A percentile compares a stretch with the other conserved stretches of the same genome.
Evolutionary conservation across 1,140 invertebrate species (phyloP).

Genomic region (Semibalanus balanoides): DNA sequence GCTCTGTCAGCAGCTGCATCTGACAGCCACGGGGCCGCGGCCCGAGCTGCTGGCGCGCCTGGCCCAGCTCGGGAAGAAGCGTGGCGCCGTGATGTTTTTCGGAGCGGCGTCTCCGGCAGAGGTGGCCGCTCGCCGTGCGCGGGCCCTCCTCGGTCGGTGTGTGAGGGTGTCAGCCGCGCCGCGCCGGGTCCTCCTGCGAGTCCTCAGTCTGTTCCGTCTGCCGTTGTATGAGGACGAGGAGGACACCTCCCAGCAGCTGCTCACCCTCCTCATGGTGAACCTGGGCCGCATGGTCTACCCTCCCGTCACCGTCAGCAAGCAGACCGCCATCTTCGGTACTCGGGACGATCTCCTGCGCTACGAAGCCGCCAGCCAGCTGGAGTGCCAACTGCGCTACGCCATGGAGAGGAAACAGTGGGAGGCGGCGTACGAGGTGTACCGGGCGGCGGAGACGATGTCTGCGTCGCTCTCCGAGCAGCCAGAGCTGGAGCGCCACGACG

Average conservation of each 20-base stretch:
- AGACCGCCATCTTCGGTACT: slow-evolving; percentile 29
- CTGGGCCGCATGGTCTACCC: slow-evolving; percentile 36
- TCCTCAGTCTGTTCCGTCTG: slow-evolving; percentile 34
- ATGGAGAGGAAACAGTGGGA: slow-evolving; percentile 27
- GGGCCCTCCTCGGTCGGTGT: slow-evolving; percentile 27
- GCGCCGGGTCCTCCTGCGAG: slow-evolving; percentile 30
- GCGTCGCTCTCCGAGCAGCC: slow-evolving; percentile 11
- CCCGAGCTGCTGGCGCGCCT: not conserved
- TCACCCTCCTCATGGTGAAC: slow-evolving; percentile 36
- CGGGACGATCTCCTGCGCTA: slow-evolving; percentile 33
- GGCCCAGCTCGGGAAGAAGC: not conserved
- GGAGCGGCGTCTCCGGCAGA: not conserved
- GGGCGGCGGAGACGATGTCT: slow-evolving; percentile 19
- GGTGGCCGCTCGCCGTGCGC: slow-evolving; percentile 12
- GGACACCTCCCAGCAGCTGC: slow-evolving; percentile 30
- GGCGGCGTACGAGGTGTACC: slow-evolving; percentile 21
- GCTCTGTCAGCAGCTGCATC: slow-evolving; percentile 27
- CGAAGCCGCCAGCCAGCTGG: slow-evolving; percentile 19
- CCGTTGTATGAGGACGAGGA: slow-evolving; percentile 32
- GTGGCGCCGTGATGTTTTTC: not conserved
- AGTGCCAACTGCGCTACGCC: slow-evolving; percentile 23
- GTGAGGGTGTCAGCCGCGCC: slow-evolving; percentile 27
- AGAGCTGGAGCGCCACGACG: slow-evolving; percentile 22
- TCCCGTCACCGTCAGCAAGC: slow-evolving; percentile 30
- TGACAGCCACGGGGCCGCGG: slow-evolving; percentile 11